These are phyloP conservation scores for Xerus rutilus DNA, from an alignment of 2,797 vertebrate species.

Conservation along the genomic window DNA sequence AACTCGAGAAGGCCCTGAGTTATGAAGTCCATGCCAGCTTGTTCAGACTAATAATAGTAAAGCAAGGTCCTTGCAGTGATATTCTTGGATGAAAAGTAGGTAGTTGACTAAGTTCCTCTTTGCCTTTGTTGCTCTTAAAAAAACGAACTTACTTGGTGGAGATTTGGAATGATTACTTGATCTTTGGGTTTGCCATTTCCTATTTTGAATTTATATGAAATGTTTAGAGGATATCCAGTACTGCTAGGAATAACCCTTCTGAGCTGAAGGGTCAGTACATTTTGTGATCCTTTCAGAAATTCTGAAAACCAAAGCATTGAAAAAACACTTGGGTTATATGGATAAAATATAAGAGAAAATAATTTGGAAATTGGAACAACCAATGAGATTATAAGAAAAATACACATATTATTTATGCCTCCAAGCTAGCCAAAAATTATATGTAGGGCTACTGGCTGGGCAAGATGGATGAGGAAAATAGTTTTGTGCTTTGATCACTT, in stretches of 20 bases:
- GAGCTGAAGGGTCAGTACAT: background rate
- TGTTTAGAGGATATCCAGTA: background rate
- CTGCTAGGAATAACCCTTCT: background rate
- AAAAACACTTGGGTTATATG: background rate
- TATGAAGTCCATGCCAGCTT: background rate
- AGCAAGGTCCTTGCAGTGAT: background rate
- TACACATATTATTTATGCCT: background rate
- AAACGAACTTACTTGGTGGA: background rate
- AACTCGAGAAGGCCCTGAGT: background rate
- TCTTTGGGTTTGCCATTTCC: background rate
- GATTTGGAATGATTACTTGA: background rate
- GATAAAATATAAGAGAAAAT: background rate
- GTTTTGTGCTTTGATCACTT: background rate
- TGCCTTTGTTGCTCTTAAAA: background rate
- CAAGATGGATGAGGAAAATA: background rate
- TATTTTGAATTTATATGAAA: background rate
- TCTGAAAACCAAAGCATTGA: background rate
- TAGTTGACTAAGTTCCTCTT: background rate
- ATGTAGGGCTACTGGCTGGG: background rate
- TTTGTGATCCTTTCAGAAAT: background rate
- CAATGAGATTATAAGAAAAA: background rate
- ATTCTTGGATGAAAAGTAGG: background rate
- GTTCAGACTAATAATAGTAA: background rate
- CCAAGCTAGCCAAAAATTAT: background rate
- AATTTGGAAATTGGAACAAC: background rate